Conservation (phyloP, 2,113 vertebrate genomes). For the Antechinus flavipes region DNA sequence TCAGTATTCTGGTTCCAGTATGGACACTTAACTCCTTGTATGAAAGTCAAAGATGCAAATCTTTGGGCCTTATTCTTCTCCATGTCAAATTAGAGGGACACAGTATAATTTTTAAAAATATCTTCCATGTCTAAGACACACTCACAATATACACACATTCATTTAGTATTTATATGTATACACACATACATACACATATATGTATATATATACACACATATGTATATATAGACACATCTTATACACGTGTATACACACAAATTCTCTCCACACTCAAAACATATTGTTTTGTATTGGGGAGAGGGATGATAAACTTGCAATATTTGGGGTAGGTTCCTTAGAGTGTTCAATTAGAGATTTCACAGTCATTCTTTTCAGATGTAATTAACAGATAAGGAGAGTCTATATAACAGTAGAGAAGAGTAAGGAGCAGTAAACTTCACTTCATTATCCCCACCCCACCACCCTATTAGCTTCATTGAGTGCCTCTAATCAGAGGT, state of each 20-base stretch:
- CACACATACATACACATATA: too few species aligned
- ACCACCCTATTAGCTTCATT: fast-evolving
- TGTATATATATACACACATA: too few species aligned
- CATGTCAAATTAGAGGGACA: background rate
- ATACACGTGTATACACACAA: background rate
- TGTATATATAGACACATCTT: too few species aligned
- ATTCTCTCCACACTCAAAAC: background rate
- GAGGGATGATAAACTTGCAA: background rate
- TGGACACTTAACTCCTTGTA: background rate
- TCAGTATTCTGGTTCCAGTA: background rate
- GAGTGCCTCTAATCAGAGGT: background rate
- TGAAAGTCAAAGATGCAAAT: background rate
- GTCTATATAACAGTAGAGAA: background rate
- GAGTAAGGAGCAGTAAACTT: background rate
- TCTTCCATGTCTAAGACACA: background rate
- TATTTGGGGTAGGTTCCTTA: background rate
- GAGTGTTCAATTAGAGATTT: background rate
- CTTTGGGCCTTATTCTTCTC: background rate
- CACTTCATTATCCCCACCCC: too few species aligned
- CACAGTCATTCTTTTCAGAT: background rate
- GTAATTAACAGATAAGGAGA: background rate
- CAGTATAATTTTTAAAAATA: background rate
- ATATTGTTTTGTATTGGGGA: background rate
- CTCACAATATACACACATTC: too few species aligned
- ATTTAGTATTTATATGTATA: too few species aligned